Evolutionary conservation across 2,113 vertebrate species (phyloP).

Genomic region (Nicator chloris): DNA sequence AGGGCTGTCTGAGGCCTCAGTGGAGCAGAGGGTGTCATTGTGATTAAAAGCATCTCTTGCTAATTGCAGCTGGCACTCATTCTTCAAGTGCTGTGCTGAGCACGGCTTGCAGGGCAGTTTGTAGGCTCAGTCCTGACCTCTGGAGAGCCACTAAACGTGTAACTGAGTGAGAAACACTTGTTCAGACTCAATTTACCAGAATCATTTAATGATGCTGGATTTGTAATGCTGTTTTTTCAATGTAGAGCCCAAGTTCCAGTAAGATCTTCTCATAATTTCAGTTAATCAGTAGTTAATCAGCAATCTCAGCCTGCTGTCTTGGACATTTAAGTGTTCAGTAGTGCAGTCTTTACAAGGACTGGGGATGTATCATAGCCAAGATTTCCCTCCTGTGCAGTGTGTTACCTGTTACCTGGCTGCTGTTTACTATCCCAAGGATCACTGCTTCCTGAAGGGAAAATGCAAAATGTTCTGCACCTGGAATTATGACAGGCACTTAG

Average conservation of each 20-base stretch:
- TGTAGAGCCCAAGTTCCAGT: neutral
- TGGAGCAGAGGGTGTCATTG: neutral
- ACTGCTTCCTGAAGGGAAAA: neutral
- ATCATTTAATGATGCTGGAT: neutral
- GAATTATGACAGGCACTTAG: neutral
- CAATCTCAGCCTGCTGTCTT: neutral
- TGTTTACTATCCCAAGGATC: neutral
- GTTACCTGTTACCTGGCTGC: neutral
- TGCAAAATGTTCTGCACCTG: neutral
- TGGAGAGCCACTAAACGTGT: neutral
- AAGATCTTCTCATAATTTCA: neutral
- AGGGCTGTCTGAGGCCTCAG: neutral
- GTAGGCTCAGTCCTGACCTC: neutral
- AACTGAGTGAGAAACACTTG: neutral
- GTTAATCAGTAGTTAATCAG: neutral
- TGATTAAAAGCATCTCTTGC: neutral
- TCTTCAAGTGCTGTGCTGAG: neutral
- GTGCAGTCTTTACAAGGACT: neutral
- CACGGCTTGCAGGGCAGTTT: neutral
- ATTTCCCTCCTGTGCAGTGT: neutral
- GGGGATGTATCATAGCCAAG: neutral
- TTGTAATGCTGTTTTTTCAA: neutral
- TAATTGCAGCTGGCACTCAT: neutral
- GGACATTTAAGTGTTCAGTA: neutral
- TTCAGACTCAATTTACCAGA: neutral